Percentiles rank a stretch among this genome's conserved stretches.
Conservation (phyloP, 2,113 vertebrate genomes). For the Macrotus californicus region DNA sequence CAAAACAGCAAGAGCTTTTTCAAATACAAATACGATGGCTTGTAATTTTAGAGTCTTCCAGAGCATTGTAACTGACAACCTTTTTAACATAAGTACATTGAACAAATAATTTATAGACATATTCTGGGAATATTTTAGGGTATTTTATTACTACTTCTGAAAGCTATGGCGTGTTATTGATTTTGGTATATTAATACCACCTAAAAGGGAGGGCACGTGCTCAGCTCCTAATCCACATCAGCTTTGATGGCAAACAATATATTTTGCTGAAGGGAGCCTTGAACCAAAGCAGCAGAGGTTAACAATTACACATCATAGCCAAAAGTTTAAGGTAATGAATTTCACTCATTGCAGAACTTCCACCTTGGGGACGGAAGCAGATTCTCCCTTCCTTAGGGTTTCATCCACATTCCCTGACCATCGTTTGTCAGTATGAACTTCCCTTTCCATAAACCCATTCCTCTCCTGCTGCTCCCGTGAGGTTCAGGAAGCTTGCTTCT, state of each 20-base stretch:
- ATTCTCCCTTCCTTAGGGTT: background rate
- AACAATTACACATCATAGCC: conserved; percentile 79
- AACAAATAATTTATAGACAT: conserved; percentile 87
- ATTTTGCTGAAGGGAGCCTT: conserved; percentile 78
- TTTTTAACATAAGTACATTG: conserved; percentile 87
- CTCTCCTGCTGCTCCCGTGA: conserved; percentile 40
- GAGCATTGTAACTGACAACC: conserved; percentile 83
- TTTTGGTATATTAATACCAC: conserved; percentile 85
- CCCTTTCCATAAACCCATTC: conserved; percentile 41
- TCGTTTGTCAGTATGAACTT: conserved; percentile 45
- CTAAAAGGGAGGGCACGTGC: conserved; percentile 76
- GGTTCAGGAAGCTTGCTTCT: conserved; percentile 58
- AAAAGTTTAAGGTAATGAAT: conserved; percentile 81
- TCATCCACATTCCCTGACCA: conserved; percentile 53
- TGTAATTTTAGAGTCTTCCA: conserved; percentile 83
- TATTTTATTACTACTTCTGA: conserved; percentile 85
- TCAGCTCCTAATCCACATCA: conserved; percentile 79
- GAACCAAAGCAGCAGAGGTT: conserved; percentile 76
- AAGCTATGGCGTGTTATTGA: conserved; percentile 83
- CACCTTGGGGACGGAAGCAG: conserved; percentile 49
- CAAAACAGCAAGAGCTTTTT: conserved; percentile 79
- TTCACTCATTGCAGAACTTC: conserved; percentile 65
- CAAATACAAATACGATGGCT: conserved; percentile 82
- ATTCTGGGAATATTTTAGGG: conserved; percentile 87
- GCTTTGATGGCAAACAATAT: conserved; percentile 77